Evolutionary conservation across 2,797 vertebrate genomes (phyloP), one percentile per base, ranked within the genome.

Genomic region (Acomys russatus): DNA sequence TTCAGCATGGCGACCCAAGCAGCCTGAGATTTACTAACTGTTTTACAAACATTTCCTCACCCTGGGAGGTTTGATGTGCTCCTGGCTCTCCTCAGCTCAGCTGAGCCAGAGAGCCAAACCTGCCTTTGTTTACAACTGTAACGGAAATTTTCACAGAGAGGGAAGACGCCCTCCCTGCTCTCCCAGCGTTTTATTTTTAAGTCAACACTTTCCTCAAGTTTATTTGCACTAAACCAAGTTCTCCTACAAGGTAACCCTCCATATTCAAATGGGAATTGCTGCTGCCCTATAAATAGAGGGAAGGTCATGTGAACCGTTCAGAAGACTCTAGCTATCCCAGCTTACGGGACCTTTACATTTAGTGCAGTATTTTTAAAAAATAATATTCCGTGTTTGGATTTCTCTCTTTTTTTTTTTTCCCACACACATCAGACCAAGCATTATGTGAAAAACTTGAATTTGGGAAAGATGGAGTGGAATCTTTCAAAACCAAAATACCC

Each of bases 141-240:
- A 99, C 98, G 99, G 99, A 99, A 99, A 99, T 98, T 98, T 99
- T 99, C 98, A 97, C 99, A 98, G 99, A 98, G 99, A 98, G 95
- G 74, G 87, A 80, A 98, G 84, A 96, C 97, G 96, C 98, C 98
- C 98, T 99, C 98, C 98, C 98, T 98, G 98, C 97, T 98, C 98
- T 98, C 98, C 98, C 98, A 98, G 86, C 98, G 98, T 98, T 98
- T 98, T 99, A 99, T 99, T 99, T 99, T 99, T 99, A 99, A 99
- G 99, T 99, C 99, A 99, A 99, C 99, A 99, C 99, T 99, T 99
- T 82, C 97, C 96, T 97, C 25, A 90, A 94, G 99, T 99, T 99
- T 99, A 99, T 99, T 99, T 99, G 99, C 99, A 98, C 99, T 98
- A 98, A 98, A 98, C 98, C 99, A 35, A 99, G 98, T 99, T 99